Evolutionary conservation across 2,113 vertebrate species (phyloP).

Genomic region (Oriolus oriolus): DNA sequence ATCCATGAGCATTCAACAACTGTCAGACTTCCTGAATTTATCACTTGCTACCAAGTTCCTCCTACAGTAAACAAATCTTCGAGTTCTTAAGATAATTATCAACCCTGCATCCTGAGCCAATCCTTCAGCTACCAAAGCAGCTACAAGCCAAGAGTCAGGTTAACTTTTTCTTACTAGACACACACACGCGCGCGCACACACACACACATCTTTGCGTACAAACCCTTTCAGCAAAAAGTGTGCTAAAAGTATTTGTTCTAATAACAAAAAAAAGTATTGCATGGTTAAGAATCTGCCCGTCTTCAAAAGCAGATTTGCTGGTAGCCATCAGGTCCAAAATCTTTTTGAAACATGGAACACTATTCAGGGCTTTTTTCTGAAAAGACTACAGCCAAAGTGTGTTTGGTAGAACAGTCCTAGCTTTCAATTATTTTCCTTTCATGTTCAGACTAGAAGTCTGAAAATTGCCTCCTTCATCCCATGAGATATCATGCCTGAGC

Average conservation of each 20-base stretch:
- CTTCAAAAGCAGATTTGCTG: background rate
- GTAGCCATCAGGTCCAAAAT: background rate
- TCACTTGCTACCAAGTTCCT: background rate
- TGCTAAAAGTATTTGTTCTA: background rate
- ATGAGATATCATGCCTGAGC: background rate
- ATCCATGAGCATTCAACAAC: background rate
- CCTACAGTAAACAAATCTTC: background rate
- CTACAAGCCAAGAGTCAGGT: background rate
- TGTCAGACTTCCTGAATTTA: background rate
- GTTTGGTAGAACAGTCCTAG: background rate
- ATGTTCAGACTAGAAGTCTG: background rate
- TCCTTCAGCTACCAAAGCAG: background rate
- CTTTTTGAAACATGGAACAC: background rate
- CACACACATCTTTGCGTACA: fast-evolving
- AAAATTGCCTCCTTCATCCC: background rate
- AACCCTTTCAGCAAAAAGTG: background rate
- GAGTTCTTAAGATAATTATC: background rate
- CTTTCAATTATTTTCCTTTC: background rate
- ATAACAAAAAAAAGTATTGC: background rate
- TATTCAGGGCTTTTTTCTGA: background rate
- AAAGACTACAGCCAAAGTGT: background rate
- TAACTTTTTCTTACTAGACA: background rate
- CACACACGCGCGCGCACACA: no score
- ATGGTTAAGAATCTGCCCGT: background rate
- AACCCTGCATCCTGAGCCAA: background rate